These are phyloP conservation scores for Trichechus manatus DNA, from an alignment of 2,113 vertebrate species.

Conservation along the genomic window DNA sequence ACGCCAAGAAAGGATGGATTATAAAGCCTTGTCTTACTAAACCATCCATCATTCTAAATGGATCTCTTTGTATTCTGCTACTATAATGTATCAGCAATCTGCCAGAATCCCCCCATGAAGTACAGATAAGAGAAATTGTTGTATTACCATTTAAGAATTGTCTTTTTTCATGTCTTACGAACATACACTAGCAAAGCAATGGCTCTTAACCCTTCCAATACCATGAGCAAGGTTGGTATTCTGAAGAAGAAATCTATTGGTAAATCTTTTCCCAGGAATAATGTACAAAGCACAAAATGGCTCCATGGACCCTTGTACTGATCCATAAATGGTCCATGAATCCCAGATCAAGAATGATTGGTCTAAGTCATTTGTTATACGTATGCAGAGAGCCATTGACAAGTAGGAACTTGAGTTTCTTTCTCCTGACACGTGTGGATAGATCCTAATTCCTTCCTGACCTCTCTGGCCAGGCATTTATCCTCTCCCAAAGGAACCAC, in stretches of 20 bases:
- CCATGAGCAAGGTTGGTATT: not conserved
- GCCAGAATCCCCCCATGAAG: not conserved
- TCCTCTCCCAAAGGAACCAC: not conserved
- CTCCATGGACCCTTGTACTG: not conserved
- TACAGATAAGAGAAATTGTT: not conserved
- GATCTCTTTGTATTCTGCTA: not conserved
- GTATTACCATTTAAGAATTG: not conserved
- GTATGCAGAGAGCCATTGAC: not conserved
- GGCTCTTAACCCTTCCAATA: not conserved
- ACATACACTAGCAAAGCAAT: not conserved
- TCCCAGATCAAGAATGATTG: not conserved
- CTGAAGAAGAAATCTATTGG: not conserved
- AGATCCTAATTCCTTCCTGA: not conserved
- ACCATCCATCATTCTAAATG: not conserved
- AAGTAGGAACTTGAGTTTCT: not conserved
- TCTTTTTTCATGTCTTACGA: slow-evolving; percentile 3
- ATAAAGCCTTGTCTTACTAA: not conserved
- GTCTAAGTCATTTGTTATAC: not conserved
- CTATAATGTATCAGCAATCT: not conserved
- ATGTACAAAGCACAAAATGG: not conserved
- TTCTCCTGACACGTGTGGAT: not conserved
- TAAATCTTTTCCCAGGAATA: not conserved
- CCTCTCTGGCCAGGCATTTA: not conserved
- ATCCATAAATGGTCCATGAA: not conserved
- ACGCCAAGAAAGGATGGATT: not conserved